Base-by-base conservation (phyloP, 2,888 invertebrate species). In the Koerneria pararmatus region DNA sequence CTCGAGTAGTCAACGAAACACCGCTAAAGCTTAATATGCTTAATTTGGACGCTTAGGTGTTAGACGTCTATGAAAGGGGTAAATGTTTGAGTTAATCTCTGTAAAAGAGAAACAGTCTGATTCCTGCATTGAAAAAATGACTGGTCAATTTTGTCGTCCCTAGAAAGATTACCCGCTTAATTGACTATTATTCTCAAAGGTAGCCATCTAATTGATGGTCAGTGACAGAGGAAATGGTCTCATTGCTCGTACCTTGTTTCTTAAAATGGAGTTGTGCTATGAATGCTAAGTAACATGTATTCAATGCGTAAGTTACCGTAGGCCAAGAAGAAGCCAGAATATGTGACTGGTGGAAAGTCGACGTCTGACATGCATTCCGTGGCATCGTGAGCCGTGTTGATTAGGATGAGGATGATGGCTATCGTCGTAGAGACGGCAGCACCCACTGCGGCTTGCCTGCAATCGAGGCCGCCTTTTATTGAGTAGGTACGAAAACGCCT, bases 251-350 rank as follows among this genome's bases (percentile, higher is more conserved):
- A 51, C 19, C 6, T n/a, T 15, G 35, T 4, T 22, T 2, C 8
- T 24, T 51, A n/a, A 41, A 15, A 41, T 41, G n/a, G 46, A 34
- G 56, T 24, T 34, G 0, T n/a, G n/a, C n/a, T n/a, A n/a, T n/a
- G n/a, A n/a, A n/a, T n/a, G n/a, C n/a, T n/a, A n/a, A n/a, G n/a
- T n/a, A n/a, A n/a, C n/a, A n/a, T n/a, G n/a, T n/a, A n/a, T n/a
- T n/a, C n/a, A n/a, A n/a, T n/a, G n/a, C n/a, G 32, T 24, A 34
- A 8, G 15, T 41, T 89, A 6, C 90, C 90, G 78, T 89, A 88
- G 0, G 89, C 88, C 34, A 89, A 83, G 82, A 89, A 89, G 84
- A 90, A 89, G 70, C 88, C 88, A 67, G 85, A 84, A 79, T 89
- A 88, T 0, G 87, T 87, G 75, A 88, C 88, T 11, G 86, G 80